phyloP scores from a whole-genome alignment of 2,797 vertebrate species.

The Rhinophrynus dorsalis region DNA sequence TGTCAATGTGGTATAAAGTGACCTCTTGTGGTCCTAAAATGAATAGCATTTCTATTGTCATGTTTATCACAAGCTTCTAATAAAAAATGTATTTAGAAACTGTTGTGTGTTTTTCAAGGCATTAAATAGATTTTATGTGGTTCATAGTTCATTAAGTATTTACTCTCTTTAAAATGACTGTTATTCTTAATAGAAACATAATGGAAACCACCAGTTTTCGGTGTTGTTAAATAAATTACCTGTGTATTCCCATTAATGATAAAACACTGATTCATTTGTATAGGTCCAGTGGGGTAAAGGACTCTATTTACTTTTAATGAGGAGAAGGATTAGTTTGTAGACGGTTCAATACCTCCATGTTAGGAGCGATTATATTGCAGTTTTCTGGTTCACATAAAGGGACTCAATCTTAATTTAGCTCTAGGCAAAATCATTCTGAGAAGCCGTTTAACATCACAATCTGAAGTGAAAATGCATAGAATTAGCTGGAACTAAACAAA shows the following conservation, averaged over 20 bases:
- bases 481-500: not conserved
- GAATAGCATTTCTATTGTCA: not conserved
- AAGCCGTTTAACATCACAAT: not conserved
- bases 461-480: not conserved
- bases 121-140: not conserved
- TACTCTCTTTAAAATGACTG: too few relatives aligned
- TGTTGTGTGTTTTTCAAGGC: too few relatives aligned
- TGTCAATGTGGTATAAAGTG: not conserved
- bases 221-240: not conserved
- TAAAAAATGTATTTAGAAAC: too few relatives aligned
- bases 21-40: conserved; percentile 25
- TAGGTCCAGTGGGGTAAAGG: not conserved
- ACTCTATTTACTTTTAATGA: not conserved
- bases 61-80: too few relatives aligned
- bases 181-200: too few relatives aligned
- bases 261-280: not conserved
- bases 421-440: not conserved
- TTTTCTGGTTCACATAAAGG: not conserved
- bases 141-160: not conserved
- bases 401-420: conserved; percentile 1
- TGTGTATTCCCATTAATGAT: not conserved
- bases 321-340: not conserved
- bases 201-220: too few relatives aligned
- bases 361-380: too few relatives aligned
- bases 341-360: conserved; percentile 1